Conservation (phyloP, 2,888 invertebrate genomes). For the Melinaea marsaeus region DNA sequence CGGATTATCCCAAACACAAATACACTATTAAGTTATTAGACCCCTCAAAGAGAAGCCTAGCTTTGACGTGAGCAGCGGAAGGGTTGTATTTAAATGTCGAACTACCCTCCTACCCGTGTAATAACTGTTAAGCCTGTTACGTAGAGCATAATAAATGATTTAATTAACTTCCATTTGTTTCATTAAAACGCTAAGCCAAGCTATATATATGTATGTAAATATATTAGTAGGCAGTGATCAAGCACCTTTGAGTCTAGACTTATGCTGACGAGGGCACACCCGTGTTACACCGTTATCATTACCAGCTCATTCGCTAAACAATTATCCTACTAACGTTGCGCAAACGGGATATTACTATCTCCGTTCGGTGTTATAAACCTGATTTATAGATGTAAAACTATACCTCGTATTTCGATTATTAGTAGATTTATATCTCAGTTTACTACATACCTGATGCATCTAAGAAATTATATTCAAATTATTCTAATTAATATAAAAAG, state of each 20-base stretch:
- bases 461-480: too few relatives aligned
- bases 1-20: conserved; percentile 50
- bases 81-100: conserved; percentile 46
- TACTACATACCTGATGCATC: too few relatives aligned
- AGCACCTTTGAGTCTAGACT: conserved; percentile 6
- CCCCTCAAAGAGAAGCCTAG: conserved; percentile 50
- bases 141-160: neutral
- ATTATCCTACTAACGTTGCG: conserved; percentile 50
- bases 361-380: conserved; percentile 10
- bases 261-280: conserved; percentile 16
- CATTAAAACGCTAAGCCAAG: neutral
- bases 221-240: conserved; percentile 5
- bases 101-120: conserved; percentile 22
- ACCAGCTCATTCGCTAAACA: conserved; percentile 53
- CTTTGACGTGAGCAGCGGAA: conserved; percentile 24
- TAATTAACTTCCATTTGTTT: neutral
- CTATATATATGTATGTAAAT: too few relatives aligned
- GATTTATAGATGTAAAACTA: conserved; percentile 3
- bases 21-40: conserved; percentile 60
- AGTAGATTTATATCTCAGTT: neutral
- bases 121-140: neutral
- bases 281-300: conserved; percentile 47
- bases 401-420: conserved; percentile 15
- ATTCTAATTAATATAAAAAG: neutral
- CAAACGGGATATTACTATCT: conserved; percentile 20